phyloP scores from a whole-genome alignment of 92 coral and sea anemone species.

The Pocillopora meandrina region DNA sequence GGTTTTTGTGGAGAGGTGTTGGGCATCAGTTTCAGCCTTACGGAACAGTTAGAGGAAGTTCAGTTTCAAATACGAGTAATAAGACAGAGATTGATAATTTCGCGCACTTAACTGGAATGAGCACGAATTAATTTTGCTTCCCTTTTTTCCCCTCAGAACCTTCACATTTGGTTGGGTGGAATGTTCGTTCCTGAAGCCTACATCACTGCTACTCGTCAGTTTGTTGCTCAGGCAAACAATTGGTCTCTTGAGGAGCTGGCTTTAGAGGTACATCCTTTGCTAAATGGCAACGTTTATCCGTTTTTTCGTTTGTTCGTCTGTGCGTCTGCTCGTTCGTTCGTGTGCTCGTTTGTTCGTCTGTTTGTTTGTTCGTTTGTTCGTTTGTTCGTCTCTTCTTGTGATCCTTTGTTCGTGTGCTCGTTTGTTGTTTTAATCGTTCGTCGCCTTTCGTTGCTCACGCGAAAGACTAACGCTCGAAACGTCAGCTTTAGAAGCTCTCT shows the following conservation, averaged over 20 bases:
- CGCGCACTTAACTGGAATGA: not conserved
- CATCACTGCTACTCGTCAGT: constrained; percentile 98
- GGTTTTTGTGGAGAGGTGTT: not conserved
- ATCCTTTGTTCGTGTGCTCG: no score
- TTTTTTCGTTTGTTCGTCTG: not conserved
- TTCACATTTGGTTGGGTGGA: constrained; percentile 94
- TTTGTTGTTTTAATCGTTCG: no score
- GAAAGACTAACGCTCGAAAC: no score
- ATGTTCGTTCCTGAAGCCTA: constrained; percentile 98
- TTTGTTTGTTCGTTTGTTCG: not conserved
- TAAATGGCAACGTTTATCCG: not conserved
- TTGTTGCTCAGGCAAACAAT: constrained; percentile 96
- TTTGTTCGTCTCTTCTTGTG: no score
- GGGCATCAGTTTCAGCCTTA: not conserved
- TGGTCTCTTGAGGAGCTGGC: constrained; percentile 98
- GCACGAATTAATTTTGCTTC: not conserved
- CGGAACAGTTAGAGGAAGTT: no score
- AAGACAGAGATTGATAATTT: not conserved
- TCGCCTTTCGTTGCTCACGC: no score
- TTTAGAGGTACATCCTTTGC: constrained; percentile 63
- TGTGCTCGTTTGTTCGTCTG: not conserved
- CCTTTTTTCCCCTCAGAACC: constrained; percentile 54
- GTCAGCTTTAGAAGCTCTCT: no score
- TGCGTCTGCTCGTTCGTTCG: not conserved
- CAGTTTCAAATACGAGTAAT: not conserved